Percentiles rank a stretch among this genome's conserved stretches.
These are phyloP conservation scores for Wasmannia auropunctata DNA, from an alignment of 1,140 invertebrate species.

Conservation along the genomic window DNA sequence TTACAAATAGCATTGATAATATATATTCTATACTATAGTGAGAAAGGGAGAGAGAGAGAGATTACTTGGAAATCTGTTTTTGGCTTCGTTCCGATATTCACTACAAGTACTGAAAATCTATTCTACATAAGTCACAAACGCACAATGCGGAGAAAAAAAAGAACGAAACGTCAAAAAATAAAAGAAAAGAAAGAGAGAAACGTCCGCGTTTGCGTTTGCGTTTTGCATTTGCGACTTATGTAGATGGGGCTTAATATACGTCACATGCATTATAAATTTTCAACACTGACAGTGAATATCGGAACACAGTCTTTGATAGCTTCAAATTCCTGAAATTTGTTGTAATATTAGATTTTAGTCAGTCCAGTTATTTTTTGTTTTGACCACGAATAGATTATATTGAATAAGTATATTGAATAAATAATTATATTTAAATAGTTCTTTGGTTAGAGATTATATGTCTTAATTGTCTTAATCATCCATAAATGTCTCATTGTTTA, in stretches of 20 bases:
- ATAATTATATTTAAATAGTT: neutral
- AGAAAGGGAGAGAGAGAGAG: too few relatives aligned
- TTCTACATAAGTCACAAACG: too few relatives aligned
- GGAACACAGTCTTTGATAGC: neutral
- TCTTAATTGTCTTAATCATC: neutral
- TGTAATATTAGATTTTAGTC: conserved; percentile 12
- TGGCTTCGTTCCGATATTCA: too few relatives aligned
- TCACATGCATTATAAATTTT: too few relatives aligned
- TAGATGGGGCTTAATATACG: too few relatives aligned
- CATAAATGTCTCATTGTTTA: neutral
- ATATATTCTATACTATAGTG: neutral
- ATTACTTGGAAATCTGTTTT: neutral
- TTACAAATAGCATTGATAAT: neutral
- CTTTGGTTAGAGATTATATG: neutral
- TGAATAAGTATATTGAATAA: neutral
- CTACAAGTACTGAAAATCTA: too few relatives aligned
- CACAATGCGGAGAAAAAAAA: too few relatives aligned
- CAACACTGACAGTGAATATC: too few relatives aligned
- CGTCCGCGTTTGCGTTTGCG: too few relatives aligned
- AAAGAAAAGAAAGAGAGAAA: too few relatives aligned
- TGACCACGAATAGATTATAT: neutral
- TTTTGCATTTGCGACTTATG: too few relatives aligned
- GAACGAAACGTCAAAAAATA: too few relatives aligned
- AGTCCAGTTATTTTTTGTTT: conserved; percentile 26
- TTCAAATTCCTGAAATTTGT: neutral